Base-by-base conservation (phyloP, 1,140 invertebrate genomes). In the Agrilus planipennis region DNA sequence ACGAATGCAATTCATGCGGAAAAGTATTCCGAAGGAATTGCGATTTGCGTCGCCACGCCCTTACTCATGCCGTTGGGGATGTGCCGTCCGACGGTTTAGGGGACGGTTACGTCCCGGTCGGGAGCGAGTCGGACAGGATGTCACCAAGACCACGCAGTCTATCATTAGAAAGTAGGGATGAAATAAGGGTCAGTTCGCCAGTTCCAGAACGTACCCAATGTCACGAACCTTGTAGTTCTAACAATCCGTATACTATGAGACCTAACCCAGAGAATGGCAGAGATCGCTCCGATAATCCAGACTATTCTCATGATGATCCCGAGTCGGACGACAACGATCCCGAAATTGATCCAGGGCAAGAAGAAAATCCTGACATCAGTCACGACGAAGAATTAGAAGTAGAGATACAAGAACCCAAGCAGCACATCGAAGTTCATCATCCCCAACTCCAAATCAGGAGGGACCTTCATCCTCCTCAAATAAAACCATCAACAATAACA, bases 1-100 rank as follows among this genome's bases (percentile, higher is more conserved):
- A 92, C 67, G 83, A 92, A 54, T 95, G 91, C 55, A 82, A 79
- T 39, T 80, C 81, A 0, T 95, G 91, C 54, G 84, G 84, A 20
- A 91, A 89, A 54, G 84, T 88, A 0, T 89, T 89, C 55, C 70
- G 84, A 29, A 70, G 84, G 38, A 88, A 89, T 56, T 90, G 87
- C 60, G 86, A 90, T 58, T 67, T 90, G 5, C 66, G 86, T 32
- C 68, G 86, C 37, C 88, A 90, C 60, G 83, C 82, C 7, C 57
- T 89, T 21, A 90, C 86, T 1, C 88, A 90, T 53, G 79, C 83
- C 1, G 81, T 89, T 0, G 84, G 83, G 1, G 84, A 86, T 52
- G 78, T 85, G 1, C 81, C 81, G 0, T 70, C 80, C 0, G 75
- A 81, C 27, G 72, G 69, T 6, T 46, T 74, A 4, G 77, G 79